phyloP scores from a whole-genome alignment of 2,888 invertebrate genomes.

The Auanema freiburgensis region DNA sequence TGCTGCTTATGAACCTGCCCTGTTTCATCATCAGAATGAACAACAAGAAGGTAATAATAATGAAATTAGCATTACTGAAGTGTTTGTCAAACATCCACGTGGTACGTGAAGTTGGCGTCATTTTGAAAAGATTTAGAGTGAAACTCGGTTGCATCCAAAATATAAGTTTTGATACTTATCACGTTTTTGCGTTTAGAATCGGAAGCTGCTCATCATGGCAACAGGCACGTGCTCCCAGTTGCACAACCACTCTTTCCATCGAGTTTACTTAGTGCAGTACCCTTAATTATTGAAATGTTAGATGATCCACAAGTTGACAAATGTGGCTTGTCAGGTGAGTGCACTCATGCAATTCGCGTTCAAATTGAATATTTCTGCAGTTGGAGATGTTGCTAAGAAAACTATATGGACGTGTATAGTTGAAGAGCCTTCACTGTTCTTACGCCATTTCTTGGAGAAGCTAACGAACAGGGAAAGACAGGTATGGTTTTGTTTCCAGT shows the following conservation, averaged over 20 bases:
- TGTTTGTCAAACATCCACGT: neutral
- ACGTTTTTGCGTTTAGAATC: constrained; percentile 35
- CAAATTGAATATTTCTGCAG: too few species aligned
- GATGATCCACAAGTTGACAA: constrained; percentile 93
- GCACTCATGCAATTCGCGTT: too few species aligned
- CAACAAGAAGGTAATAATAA: constrained; percentile 31
- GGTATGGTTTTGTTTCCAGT: constrained; percentile 26
- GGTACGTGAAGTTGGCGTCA: neutral
- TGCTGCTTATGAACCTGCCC: constrained; percentile 92
- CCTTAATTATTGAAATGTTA: constrained; percentile 87
- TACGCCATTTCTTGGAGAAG: constrained; percentile 87
- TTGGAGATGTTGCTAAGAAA: constrained; percentile 94
- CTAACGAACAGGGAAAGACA: constrained; percentile 73
- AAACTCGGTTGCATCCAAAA: neutral
- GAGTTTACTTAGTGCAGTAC: constrained; percentile 89
- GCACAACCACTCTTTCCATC: constrained; percentile 96
- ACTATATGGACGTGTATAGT: constrained; percentile 97
- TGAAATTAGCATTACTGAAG: constrained; percentile 1
- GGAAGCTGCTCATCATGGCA: constrained; percentile 42
- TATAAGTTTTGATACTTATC: neutral
- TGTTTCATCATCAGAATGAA: constrained; percentile 73
- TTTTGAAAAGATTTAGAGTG: too few species aligned
- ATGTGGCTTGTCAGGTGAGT: constrained; percentile 77
- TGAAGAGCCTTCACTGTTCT: constrained; percentile 92
- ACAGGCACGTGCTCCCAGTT: constrained; percentile 76